phyloP scores from a whole-genome alignment of 2,888 invertebrate genomes.

The Xanthorhoe spadicearia region DNA sequence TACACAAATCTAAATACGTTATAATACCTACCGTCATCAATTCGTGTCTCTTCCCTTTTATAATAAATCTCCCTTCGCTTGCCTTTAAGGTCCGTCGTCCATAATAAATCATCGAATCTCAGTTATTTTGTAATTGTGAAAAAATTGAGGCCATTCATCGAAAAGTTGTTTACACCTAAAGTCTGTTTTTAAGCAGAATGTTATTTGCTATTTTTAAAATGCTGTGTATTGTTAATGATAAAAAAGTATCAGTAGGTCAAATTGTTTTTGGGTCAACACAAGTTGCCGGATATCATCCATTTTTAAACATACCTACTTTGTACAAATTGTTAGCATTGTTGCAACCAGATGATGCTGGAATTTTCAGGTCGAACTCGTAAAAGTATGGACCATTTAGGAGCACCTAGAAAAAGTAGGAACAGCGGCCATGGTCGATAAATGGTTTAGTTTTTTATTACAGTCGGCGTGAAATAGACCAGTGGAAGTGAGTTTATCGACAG shows the following conservation, averaged over 20 bases:
- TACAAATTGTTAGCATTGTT: too few relatives aligned
- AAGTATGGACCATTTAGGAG: not conserved
- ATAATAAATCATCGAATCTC: slow-evolving; percentile 43
- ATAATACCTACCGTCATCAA: slow-evolving; percentile 33
- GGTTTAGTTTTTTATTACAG: slow-evolving; percentile 20
- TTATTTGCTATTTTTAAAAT: too few relatives aligned
- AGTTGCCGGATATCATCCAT: not conserved
- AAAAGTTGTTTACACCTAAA: slow-evolving; percentile 20
- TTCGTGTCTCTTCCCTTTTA: slow-evolving; percentile 37
- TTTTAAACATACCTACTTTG: not conserved
- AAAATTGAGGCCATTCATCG: slow-evolving; percentile 34
- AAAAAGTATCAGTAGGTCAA: not conserved
- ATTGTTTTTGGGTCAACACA: not conserved
- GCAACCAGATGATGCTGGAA: not conserved
- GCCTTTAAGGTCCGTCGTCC: slow-evolving; percentile 39
- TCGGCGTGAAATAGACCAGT: not conserved
- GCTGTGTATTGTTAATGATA: not conserved
- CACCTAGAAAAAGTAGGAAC: too few relatives aligned
- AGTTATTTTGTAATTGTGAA: slow-evolving; percentile 37
- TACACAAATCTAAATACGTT: slow-evolving; percentile 27
- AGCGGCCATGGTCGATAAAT: not conserved
- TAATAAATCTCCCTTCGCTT: slow-evolving; percentile 42
- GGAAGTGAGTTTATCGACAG: slow-evolving; percentile 34
- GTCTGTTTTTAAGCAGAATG: not conserved
- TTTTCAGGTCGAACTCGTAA: not conserved